phyloP scores from a whole-genome alignment of 2,888 invertebrate species.

The Sussaba pulchella region DNA sequence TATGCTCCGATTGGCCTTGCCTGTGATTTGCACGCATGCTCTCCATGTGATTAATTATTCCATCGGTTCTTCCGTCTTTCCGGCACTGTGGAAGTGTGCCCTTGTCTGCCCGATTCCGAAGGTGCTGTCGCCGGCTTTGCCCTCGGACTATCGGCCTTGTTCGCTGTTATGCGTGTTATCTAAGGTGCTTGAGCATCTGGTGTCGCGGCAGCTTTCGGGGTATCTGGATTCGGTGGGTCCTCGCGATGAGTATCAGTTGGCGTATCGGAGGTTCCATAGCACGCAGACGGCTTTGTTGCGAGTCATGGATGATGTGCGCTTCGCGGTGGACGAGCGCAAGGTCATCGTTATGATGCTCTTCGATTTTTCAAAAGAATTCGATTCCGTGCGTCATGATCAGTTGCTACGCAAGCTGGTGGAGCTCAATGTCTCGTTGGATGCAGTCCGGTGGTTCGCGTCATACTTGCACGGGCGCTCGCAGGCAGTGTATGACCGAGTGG shows the following conservation, averaged over 20 bases:
- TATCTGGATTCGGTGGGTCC: not conserved
- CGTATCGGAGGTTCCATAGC: not conserved
- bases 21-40: not conserved
- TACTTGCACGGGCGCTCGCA: not conserved
- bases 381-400: not conserved
- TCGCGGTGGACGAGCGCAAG: not conserved
- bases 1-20: not conserved
- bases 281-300: not conserved
- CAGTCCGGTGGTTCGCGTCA: constrained; percentile 13
- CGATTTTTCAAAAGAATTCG: not conserved
- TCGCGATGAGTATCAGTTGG: not conserved
- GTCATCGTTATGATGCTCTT: not conserved
- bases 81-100: not conserved
- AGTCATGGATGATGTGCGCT: not conserved
- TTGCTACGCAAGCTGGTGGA: not conserved
- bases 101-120: constrained; percentile 11
- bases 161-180: not conserved
- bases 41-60: not conserved
- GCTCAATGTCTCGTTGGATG: not conserved
- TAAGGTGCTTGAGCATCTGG: not conserved
- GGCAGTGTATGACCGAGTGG: not conserved
- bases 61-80: not conserved
- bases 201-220: not conserved
- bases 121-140: not conserved
- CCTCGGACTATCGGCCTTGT: constrained; percentile 1